Evolutionary conservation across 2,113 vertebrate species (phyloP), one percentile per base, ranked within the genome.

Genomic region (Chascanopsetta lugubris): DNA sequence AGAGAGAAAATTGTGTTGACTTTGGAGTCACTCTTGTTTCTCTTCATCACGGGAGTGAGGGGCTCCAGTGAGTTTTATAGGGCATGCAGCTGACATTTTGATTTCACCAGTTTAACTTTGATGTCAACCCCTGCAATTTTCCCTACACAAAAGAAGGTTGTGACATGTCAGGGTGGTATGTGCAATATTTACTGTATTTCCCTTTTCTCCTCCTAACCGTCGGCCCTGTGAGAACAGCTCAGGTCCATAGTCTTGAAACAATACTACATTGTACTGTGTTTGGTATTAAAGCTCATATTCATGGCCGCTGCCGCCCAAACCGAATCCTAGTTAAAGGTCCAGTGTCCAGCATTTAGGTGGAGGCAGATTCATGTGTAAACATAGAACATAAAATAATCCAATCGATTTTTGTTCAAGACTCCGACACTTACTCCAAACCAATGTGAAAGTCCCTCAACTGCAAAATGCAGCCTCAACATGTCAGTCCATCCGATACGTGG

Each of bases 11-110:
- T 79, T 78, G 48, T 93, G 91, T 93, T 93, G 91, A 91, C 85
- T 92, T 93, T 93, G 92, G 92, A 93, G 79, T 85, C 87, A 84
- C 73, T 34, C 72, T 56, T 93, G 90, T 93, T 93, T 90, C 90
- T 91, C 86, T 83, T 92, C 89, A 89, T 91, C 85, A 83, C 84
- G 90, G 81, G 89, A 92, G 80, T 80, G 78, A 92, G 82, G 85
- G 90, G 83, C n/a, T 89, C 86, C 83, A 84, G 69, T 80, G 89
- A 88, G 81, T 92, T 92, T 93, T 91, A 92, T 86, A 78, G 83
- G 85, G 84, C 84, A 82, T 83, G 73, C 32, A 77, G 69, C 85
- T 90, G 90, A 91, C 88, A 87, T 89, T 91, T 88, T 85, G 88
- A 92, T 90, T 87, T 84, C 67, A 46, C 77, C 83, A 65, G 80